phyloP scores from a whole-genome alignment of 2,888 invertebrate species.

The Danaus chrysippus region DNA sequence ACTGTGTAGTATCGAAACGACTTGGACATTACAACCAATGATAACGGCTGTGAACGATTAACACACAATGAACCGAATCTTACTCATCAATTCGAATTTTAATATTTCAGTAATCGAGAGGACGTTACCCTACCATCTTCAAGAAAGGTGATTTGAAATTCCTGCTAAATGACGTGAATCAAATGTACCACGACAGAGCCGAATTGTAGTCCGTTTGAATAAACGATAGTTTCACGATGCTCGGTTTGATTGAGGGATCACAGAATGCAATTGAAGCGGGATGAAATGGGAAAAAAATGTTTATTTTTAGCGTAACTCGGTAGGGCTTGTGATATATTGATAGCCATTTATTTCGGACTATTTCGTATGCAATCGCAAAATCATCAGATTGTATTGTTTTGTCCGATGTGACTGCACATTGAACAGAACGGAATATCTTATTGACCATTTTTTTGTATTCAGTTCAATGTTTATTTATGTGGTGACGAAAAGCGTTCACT shows the following conservation, averaged over 20 bases:
- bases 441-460: background rate
- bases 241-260: constrained; percentile 33
- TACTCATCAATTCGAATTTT: too few species aligned
- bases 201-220: constrained; percentile 18
- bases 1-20: constrained; percentile 16
- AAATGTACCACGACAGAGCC: constrained; percentile 12
- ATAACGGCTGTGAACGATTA: background rate
- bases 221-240: constrained; percentile 27
- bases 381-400: constrained; percentile 4
- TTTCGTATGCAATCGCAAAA: constrained; percentile 18
- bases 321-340: constrained; percentile 25
- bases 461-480: constrained; percentile 26
- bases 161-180: constrained; percentile 20
- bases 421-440: background rate
- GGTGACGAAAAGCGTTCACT: constrained; percentile 33
- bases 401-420: background rate
- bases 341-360: constrained; percentile 22
- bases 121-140: background rate
- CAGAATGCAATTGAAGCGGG: constrained; percentile 29
- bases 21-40: constrained; percentile 1
- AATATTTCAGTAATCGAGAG: too few species aligned
- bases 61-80: background rate
- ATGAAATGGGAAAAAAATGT: constrained; percentile 30
- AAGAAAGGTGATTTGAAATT: constrained; percentile 14
- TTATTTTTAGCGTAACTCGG: constrained; percentile 30